Conservation (phyloP, 1,140 invertebrate species). For the Papilio helenus region DNA sequence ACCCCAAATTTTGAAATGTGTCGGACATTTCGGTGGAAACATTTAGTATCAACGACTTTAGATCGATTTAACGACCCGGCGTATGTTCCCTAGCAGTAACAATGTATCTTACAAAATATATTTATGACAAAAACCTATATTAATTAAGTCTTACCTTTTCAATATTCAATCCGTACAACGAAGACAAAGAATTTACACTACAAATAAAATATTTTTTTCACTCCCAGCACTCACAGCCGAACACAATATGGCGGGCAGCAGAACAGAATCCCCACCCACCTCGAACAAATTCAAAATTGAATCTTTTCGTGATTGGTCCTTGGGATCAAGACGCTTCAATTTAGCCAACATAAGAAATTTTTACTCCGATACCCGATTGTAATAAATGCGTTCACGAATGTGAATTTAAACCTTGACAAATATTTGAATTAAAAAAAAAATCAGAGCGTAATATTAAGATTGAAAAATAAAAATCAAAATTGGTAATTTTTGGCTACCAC, state of each 20-base stretch:
- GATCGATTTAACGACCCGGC: constrained; percentile 44
- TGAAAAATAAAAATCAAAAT: no score
- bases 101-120: constrained; percentile 38
- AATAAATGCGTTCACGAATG: constrained; percentile 41
- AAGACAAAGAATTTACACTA: constrained; percentile 75
- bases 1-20: constrained; percentile 27
- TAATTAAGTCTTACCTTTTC: constrained; percentile 67
- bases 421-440: background rate
- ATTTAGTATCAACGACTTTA: constrained; percentile 48
- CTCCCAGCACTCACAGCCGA: constrained; percentile 77
- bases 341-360: constrained; percentile 53
- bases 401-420: background rate
- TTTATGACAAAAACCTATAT: constrained; percentile 71
- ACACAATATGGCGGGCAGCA: constrained; percentile 81
- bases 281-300: constrained; percentile 78
- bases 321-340: constrained; percentile 68
- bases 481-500: background rate
- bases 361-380: constrained; percentile 1
- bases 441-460: no score
- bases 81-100: constrained; percentile 16
- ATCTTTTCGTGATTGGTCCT: constrained; percentile 69
- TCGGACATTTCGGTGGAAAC: constrained; percentile 44
- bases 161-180: constrained; percentile 71
- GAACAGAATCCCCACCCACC: constrained; percentile 76
- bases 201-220: constrained; percentile 67